Conservation (phyloP, 2,888 invertebrate genomes). For the Strigamia maritima region DNA sequence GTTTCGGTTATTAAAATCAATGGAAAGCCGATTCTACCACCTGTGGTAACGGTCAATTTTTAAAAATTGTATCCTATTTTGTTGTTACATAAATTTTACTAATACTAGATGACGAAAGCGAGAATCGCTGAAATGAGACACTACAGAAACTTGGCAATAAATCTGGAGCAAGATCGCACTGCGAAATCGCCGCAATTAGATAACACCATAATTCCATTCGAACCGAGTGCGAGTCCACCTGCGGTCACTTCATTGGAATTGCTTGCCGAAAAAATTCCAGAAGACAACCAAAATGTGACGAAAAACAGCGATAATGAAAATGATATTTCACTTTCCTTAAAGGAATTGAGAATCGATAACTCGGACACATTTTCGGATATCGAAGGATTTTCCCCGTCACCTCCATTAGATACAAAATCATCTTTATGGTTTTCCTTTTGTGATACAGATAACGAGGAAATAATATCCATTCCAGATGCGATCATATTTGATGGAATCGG, state of each 20-base stretch:
- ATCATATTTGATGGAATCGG: too few species aligned
- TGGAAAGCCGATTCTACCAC: constrained; percentile 70
- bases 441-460: constrained; percentile 47
- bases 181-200: too few species aligned
- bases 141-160: constrained; percentile 65
- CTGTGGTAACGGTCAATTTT: constrained; percentile 63
- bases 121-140: constrained; percentile 64
- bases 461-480: constrained; percentile 51
- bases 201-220: too few species aligned
- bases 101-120: constrained; percentile 64
- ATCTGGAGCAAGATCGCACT: constrained; percentile 57
- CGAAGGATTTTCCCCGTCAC: too few species aligned
- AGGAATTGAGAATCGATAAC: constrained; percentile 37
- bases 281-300: constrained; percentile 45
- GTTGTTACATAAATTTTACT: constrained; percentile 38
- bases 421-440: constrained; percentile 46
- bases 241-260: too few species aligned
- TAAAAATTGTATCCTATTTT: constrained; percentile 29
- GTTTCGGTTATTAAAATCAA: constrained; percentile 70
- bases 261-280: constrained; percentile 42
- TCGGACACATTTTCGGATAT: not conserved
- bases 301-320: constrained; percentile 41
- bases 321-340: not conserved
- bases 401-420: constrained; percentile 32
- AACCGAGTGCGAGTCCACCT: too few species aligned